These are phyloP conservation scores for Avahi laniger DNA, from an alignment of 2,797 vertebrate species.

Conservation along the genomic window DNA sequence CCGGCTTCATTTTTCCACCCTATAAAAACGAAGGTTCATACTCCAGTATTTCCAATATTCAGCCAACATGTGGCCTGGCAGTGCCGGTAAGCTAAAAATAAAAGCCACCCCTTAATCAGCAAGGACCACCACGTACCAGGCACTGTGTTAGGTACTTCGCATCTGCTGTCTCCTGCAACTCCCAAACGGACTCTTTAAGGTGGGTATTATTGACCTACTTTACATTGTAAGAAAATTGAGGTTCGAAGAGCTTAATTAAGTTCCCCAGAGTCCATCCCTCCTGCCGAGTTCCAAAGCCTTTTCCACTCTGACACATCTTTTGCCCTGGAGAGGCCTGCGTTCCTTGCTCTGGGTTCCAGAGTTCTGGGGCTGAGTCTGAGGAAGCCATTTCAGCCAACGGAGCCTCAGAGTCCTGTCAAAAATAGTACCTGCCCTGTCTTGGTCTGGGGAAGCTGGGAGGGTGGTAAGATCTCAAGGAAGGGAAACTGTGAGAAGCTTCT, in stretches of 20 bases:
- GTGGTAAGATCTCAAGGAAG: background rate
- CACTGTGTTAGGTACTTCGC: background rate
- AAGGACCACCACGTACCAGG: background rate
- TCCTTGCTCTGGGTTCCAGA: background rate
- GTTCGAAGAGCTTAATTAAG: conserved; percentile 60
- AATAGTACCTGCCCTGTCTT: background rate
- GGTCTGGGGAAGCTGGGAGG: background rate
- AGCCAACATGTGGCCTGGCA: background rate
- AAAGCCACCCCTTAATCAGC: background rate
- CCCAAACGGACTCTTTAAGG: background rate
- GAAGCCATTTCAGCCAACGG: background rate
- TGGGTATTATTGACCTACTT: conserved; percentile 59
- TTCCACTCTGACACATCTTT: background rate
- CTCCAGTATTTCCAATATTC: background rate
- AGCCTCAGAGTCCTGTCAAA: background rate
- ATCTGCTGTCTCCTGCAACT: background rate
- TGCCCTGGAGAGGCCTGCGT: background rate
- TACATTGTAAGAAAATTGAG: conserved; percentile 45
- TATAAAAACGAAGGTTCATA: conserved; percentile 48
- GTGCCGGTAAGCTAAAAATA: background rate
- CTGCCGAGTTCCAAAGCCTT: conserved; percentile 32
- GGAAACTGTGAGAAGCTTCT: background rate
- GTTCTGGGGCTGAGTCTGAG: background rate
- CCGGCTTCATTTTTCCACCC: background rate
- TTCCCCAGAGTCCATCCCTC: conserved; percentile 21